These are phyloP conservation scores for Malurus leucopterus DNA, from an alignment of 2,797 vertebrate species.

Conservation along the genomic window DNA sequence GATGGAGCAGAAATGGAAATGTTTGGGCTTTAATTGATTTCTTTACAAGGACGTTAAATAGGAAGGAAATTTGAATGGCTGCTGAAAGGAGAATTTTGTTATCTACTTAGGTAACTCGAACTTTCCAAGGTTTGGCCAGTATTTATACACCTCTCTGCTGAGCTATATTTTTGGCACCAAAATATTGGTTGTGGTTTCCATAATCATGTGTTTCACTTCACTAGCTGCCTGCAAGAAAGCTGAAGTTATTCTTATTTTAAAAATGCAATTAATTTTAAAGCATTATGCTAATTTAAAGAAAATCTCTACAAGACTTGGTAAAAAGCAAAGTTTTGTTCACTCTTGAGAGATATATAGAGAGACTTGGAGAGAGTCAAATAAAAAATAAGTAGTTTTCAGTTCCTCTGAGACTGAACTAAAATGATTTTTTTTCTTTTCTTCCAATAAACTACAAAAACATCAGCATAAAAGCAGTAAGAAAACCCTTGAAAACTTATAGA, in stretches of 20 bases:
- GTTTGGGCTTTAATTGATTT: not conserved
- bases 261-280: slow-evolving; percentile 33
- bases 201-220: slow-evolving; percentile 5
- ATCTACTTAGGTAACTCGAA: slow-evolving; percentile 4
- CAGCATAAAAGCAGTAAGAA: not conserved
- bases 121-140: not conserved
- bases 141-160: slow-evolving; percentile 7
- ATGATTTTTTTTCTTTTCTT: not conserved
- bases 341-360: not conserved
- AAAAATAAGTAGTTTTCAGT: not conserved
- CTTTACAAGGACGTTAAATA: slow-evolving; percentile 24
- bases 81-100: slow-evolving; percentile 20
- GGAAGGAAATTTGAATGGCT: slow-evolving; percentile 5
- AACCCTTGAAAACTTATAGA: not conserved
- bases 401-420: not conserved
- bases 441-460: not conserved
- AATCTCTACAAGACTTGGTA: not conserved
- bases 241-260: not conserved
- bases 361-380: not conserved
- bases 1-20: not conserved
- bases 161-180: slow-evolving; percentile 37
- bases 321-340: not conserved
- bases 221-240: not conserved
- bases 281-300: not conserved
- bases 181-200: slow-evolving; percentile 20